These are phyloP conservation scores for Agrotis ipsilon DNA, from an alignment of 2,888 invertebrate genomes.

Conservation along the genomic window DNA sequence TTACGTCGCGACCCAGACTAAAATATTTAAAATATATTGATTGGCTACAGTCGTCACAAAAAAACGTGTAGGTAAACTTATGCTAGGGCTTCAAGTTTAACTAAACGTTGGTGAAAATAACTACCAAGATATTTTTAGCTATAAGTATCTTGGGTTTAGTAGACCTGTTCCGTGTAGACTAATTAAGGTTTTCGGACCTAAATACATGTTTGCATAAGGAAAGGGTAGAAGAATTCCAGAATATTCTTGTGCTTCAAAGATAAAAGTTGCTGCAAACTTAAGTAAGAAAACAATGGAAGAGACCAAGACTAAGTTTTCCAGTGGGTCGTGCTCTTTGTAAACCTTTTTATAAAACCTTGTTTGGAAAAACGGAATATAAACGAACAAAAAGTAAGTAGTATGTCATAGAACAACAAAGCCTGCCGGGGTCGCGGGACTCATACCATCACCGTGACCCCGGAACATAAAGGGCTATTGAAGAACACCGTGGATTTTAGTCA, in stretches of 20 bases:
- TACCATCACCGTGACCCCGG: no score
- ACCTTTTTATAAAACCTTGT: conserved; percentile 24
- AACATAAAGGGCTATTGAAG: no score
- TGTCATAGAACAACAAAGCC: no score
- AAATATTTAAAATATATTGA: no score
- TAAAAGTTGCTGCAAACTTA: conserved; percentile 18
- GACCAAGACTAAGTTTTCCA: conserved; percentile 22
- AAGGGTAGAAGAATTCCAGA: background rate
- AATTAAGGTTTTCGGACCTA: conserved; percentile 19
- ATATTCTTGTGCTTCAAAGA: conserved; percentile 13
- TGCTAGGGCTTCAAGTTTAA: no score
- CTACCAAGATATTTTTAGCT: conserved; percentile 27
- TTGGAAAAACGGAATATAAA: conserved; percentile 15
- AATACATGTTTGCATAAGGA: conserved; percentile 9
- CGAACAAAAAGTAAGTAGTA: background rate
- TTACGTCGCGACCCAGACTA: no score
- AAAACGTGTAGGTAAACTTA: no score
- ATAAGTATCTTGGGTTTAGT: conserved; percentile 1
- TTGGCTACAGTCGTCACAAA: no score
- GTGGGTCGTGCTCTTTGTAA: conserved; percentile 33
- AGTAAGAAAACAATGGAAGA: conserved; percentile 31
- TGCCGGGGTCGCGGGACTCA: no score
- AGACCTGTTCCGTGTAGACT: background rate
- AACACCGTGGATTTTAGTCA: no score
- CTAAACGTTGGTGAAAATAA: conserved; percentile 20